Evolutionary conservation across 2,888 invertebrate genomes (phyloP), one percentile per base, ranked within the genome.

Genomic region (Hirtodrosophila confusa): DNA sequence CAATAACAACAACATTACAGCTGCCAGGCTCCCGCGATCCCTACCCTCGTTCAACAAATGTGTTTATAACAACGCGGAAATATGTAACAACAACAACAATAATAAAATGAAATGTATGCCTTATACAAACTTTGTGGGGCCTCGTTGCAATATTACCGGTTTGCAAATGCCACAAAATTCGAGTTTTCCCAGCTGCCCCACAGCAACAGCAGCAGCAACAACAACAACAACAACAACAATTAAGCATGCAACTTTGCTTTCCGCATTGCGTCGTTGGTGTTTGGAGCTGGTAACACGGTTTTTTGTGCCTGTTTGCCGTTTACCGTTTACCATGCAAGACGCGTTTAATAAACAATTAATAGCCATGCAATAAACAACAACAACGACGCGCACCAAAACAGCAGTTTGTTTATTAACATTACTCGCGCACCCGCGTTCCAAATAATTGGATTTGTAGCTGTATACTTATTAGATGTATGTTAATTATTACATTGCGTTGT

Each of bases 341-440:
- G 58, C 68, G 71, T 80, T 82, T 78, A 87, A 74, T 85, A 80
- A 85, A 76, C 73, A 78, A 78, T 87, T 78, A 78, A 86, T 69
- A 58, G 69, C 37, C 64, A 45, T 62, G 67, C 68, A 73, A 72
- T 71, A 73, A 78, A 65, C 76, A 74, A 75, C 76, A 74, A 75
- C 64, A 54, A 27, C 50, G 36, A 51, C 36, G 49, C 69, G 61
- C 47, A 49, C 44, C 12, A 61, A 17, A 17, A 37, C 41, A 53
- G 12, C 47, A 51, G 7, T 9, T 67, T 55, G 31, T 56, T 56
- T 66, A 53, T 37, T 51, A 58, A 51, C 36, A 37, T 43, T 48
- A 49, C 11, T 36, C 31, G 53, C 58, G 53, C 45, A 31, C 41
- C 23, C 55, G 48, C 50, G 47, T 58, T 48, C 12, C 41, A 57